A percentile compares a stretch with the other conserved stretches of the same genome.
Conservation (phyloP, 2,888 invertebrate genomes). For the Sisyra nigra region DNA sequence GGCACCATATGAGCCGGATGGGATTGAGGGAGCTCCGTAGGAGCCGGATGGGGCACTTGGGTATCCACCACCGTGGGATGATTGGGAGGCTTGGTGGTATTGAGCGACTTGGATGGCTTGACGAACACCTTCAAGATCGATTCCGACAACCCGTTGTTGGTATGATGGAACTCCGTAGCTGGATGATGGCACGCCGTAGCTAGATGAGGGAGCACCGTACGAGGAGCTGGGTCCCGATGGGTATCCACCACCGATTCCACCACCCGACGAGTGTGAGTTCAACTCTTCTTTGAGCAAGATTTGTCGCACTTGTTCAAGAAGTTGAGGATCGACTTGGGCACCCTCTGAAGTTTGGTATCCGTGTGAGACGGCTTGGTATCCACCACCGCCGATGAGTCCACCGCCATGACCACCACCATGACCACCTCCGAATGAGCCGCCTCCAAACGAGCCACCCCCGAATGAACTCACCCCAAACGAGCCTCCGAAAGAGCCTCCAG, state of each 20-base stretch:
- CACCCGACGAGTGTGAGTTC: conserved; percentile 35
- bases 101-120: conserved; percentile 64
- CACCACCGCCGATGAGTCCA: conserved; percentile 47
- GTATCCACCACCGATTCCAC: conserved; percentile 30
- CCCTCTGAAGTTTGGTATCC: conserved; percentile 73
- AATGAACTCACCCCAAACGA: conserved; percentile 20
- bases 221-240: conserved; percentile 29
- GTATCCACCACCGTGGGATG: conserved; percentile 26
- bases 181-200: conserved; percentile 51
- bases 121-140: conserved; percentile 71
- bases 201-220: conserved; percentile 39
- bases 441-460: conserved; percentile 27
- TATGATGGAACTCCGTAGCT: conserved; percentile 44
- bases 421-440: conserved; percentile 22
- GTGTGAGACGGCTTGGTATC: conserved; percentile 58
- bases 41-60: conserved; percentile 27
- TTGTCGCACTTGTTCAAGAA: conserved; percentile 71
- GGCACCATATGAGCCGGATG: conserved; percentile 54
- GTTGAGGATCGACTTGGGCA: conserved; percentile 61
- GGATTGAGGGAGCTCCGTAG: conserved; percentile 37
- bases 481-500: conserved; percentile 28
- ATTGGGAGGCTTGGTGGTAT: conserved; percentile 19
- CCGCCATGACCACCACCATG: conserved; percentile 23
- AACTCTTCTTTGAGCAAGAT: conserved; percentile 71
- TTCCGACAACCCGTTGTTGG: conserved; percentile 56